Base-by-base conservation (phyloP, 2,113 vertebrate genomes). In the Rostratula benghalensis region DNA sequence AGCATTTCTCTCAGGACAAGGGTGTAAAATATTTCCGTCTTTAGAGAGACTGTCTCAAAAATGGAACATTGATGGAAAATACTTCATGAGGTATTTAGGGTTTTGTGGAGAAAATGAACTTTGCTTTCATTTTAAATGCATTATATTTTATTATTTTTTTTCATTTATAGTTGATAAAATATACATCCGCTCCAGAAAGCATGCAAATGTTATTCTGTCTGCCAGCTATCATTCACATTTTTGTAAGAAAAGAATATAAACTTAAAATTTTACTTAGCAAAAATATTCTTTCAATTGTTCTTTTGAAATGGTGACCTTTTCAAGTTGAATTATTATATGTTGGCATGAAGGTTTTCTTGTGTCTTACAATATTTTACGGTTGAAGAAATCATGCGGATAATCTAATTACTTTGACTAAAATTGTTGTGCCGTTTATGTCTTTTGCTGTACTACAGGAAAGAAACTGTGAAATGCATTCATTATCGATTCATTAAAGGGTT, bases 341-440 rank as follows among this genome's bases (percentile, higher is more conserved):
- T 28, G 53, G 67, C 90, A 80, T 85, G 83, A 96, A 93, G 79
- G 60, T 83, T 96, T 96, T 89, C 70, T 93, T 84, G 39, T 94
- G 93, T 90, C 94, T 97, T 92, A 83, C 84, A 90, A 80, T 96
- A 87, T 97, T 95, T 98, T 97, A 95, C 23, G 86, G 95, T 90
- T 90, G 87, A 95, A 94, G 91, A 96, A 97, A 86, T 94, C 93
- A 78, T 91, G 92, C 80, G 96, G 97, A 96, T 46, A 82, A 96
- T 94, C 93, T 93, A 97, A 97, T 98, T 97, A 91, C 95, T 96
- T 94, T 95, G 95, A 95, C 89, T 94, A 69, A 89, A 94, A 96
- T 68, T 91, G 64, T 73, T 51, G 92, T 97, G 89, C 94, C 93
- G n/a, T 90, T 97, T 97, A 87, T 97, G 64, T 95, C 83, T 92